Evolutionary conservation across 2,797 vertebrate species (phyloP).

Genomic region (Mormyrops boulengeri): DNA sequence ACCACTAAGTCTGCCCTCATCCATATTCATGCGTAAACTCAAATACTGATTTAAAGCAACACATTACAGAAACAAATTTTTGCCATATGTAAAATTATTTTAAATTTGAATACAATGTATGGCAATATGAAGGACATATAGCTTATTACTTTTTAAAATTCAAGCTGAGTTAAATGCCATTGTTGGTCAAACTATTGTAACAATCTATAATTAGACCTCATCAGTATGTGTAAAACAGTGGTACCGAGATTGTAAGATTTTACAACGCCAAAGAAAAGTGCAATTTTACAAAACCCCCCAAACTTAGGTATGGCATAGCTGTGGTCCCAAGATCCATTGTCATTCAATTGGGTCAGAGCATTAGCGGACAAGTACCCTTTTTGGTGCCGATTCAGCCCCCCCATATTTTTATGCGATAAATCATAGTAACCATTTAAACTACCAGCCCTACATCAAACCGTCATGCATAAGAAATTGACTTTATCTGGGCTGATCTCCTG

Average conservation of each 20-base stretch:
- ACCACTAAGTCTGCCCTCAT: constrained; percentile 12
- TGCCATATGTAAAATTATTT: neutral
- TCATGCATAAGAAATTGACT: too few relatives aligned
- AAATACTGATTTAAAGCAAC: neutral
- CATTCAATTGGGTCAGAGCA: neutral
- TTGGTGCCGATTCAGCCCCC: neutral
- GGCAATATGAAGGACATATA: neutral
- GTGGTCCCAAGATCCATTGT: neutral
- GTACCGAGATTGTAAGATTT: neutral
- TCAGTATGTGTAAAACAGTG: neutral
- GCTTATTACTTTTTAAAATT: neutral
- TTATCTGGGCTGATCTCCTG: too few relatives aligned
- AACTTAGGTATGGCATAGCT: neutral
- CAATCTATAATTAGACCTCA: neutral
- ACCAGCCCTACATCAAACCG: too few relatives aligned
- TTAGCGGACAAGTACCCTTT: neutral
- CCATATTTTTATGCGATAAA: too few relatives aligned
- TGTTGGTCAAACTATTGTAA: neutral
- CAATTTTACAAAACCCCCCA: neutral
- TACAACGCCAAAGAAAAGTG: too few relatives aligned
- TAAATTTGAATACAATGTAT: neutral
- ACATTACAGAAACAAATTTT: neutral
- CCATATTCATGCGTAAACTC: constrained; percentile 31
- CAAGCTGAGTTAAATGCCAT: neutral
- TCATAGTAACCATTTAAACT: too few relatives aligned